Conservation (phyloP, 2,888 invertebrate species). For the Urechis unicinctus region DNA sequence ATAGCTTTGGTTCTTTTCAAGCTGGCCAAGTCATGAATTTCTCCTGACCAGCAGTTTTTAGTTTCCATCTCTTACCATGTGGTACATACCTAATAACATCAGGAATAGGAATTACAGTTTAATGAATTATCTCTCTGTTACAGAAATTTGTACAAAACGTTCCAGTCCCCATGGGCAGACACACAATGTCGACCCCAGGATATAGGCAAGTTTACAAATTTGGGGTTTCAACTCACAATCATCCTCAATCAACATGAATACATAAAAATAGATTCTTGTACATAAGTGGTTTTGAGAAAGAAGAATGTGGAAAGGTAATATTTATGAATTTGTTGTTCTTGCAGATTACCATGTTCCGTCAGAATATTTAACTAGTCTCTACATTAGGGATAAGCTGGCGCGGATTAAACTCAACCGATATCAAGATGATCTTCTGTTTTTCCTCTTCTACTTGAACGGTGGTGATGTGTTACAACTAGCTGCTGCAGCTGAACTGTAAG, state of each 20-base stretch:
- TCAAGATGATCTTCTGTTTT: slow-evolving; percentile 98
- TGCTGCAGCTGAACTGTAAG: slow-evolving; percentile 92
- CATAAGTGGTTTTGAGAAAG: background rate
- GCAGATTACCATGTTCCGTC: slow-evolving; percentile 91
- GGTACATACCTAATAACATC: no score
- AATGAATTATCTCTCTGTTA: no score
- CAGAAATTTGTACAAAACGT: slow-evolving; percentile 84
- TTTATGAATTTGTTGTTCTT: background rate
- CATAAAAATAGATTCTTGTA: background rate
- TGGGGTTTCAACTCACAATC: background rate
- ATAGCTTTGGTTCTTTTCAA: background rate
- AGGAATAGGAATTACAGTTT: no score
- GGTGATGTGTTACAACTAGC: slow-evolving; percentile 96
- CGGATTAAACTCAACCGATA: slow-evolving; percentile 92
- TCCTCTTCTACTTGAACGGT: slow-evolving; percentile 98
- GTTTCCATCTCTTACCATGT: no score
- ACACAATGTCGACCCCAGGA: slow-evolving; percentile 97
- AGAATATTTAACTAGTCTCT: slow-evolving; percentile 95
- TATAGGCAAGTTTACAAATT: slow-evolving; percentile 56
- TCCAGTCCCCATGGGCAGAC: slow-evolving; percentile 98
- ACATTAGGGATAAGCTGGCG: slow-evolving; percentile 73
- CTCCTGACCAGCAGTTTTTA: no score
- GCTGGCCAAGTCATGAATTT: background rate
- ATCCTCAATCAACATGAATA: background rate
- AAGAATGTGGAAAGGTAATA: background rate